Conservation (phyloP, 1,140 invertebrate species). For the Drosophila bocqueti region DNA sequence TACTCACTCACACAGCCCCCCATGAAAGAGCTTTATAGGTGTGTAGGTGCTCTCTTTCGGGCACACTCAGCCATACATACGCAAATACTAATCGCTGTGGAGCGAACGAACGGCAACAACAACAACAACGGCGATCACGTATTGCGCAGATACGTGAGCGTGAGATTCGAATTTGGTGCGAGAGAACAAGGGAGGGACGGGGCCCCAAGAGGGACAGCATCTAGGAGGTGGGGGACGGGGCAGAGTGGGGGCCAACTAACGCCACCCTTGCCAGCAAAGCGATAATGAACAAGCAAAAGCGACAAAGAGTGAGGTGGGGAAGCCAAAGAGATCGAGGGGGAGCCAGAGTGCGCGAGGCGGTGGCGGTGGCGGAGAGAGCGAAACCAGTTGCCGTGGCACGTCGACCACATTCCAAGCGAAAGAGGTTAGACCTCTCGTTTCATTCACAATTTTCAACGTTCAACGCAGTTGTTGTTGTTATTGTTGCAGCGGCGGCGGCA, state of each 20-base stretch:
- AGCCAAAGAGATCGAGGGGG: slow-evolving; percentile 7
- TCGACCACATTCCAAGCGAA: slow-evolving; percentile 77
- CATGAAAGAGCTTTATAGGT: slow-evolving; percentile 8
- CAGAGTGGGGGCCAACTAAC: slow-evolving; percentile 57
- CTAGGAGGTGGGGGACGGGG: slow-evolving; percentile 17
- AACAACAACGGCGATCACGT: slow-evolving; percentile 55
- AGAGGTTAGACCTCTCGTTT: slow-evolving; percentile 76
- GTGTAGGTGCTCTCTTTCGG: slow-evolving; percentile 49
- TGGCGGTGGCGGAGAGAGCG: background rate
- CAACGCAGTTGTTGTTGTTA: slow-evolving; percentile 23
- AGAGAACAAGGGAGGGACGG: slow-evolving; percentile 6
- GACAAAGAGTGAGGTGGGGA: slow-evolving; percentile 27
- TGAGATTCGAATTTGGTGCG: slow-evolving; percentile 46
- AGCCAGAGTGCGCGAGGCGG: slow-evolving; percentile 1
- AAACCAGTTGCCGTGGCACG: slow-evolving; percentile 77
- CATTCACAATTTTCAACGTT: slow-evolving; percentile 75
- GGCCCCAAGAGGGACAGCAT: slow-evolving; percentile 23
- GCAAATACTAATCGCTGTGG: slow-evolving; percentile 59
- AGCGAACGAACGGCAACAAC: slow-evolving; percentile 11
- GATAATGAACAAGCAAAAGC: slow-evolving; percentile 65
- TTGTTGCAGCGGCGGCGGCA: slow-evolving; percentile 16
- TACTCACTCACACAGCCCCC: slow-evolving; percentile 57
- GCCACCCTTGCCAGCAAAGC: slow-evolving; percentile 75
- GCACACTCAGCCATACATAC: slow-evolving; percentile 44
- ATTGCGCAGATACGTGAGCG: slow-evolving; percentile 62